Percentiles rank a stretch among this genome's conserved stretches.
Conservation (phyloP, 2,113 vertebrate genomes). For the Xenopus tropicalis region DNA sequence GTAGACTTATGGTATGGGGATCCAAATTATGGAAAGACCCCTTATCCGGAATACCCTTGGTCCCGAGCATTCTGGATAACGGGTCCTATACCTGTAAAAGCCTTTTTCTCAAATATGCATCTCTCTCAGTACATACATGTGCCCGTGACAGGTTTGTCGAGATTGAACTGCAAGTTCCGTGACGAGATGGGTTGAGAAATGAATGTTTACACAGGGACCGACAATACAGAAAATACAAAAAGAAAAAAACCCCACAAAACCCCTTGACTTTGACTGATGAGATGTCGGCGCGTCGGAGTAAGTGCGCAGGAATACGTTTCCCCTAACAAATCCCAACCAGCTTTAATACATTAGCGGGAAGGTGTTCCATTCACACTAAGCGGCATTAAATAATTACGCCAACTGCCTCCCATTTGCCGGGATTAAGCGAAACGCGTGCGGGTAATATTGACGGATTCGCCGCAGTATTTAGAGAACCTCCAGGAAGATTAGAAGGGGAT, state of each 20-base stretch:
- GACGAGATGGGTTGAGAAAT: background rate
- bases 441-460: slow-evolving; percentile 68
- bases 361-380: slow-evolving; percentile 1
- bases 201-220: slow-evolving; percentile 5
- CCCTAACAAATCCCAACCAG: background rate
- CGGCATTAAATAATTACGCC: background rate
- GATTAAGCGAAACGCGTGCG: slow-evolving; percentile 66
- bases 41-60: too few relatives aligned
- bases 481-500: slow-evolving; percentile 66
- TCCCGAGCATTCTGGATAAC: too few relatives aligned
- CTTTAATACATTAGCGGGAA: background rate
- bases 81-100: too few relatives aligned
- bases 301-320: slow-evolving; percentile 11
- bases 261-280: background rate
- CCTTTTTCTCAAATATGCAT: too few relatives aligned
- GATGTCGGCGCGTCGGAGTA: slow-evolving; percentile 1
- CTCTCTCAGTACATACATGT: too few relatives aligned
- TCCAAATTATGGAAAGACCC: too few relatives aligned
- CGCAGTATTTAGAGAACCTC: slow-evolving; percentile 72
- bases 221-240: background rate
- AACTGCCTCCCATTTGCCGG: slow-evolving; percentile 55
- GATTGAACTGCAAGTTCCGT: too few relatives aligned
- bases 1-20: too few relatives aligned
- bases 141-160: too few relatives aligned
- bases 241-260: background rate